A percentile compares a stretch with the other conserved stretches of the same genome.
Evolutionary conservation across 1,140 invertebrate species (phyloP).

Genomic region (Bursaphelenchus mucronatus): DNA sequence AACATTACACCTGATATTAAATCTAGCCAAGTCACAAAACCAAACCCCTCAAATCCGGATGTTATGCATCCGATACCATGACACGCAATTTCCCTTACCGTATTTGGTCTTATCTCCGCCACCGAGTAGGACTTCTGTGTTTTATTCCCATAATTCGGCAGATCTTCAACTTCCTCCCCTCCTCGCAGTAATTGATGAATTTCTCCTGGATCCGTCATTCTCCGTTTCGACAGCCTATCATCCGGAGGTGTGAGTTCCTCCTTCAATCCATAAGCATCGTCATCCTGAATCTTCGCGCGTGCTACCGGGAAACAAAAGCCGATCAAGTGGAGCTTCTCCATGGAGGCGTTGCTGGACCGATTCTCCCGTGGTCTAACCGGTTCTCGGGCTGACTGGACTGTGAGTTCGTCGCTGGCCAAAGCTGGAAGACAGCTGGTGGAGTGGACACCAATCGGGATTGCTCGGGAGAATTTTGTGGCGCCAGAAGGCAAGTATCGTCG

Average conservation of each 20-base stretch:
- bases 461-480: constrained; percentile 14
- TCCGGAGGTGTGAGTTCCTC: background rate
- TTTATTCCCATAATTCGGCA: no score
- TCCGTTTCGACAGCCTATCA: no score
- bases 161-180: no score
- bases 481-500: constrained; percentile 22
- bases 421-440: background rate
- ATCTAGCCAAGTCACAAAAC: no score
- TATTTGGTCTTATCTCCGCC: no score
- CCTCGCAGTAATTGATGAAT: no score
- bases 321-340: background rate
- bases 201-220: no score
- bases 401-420: background rate
- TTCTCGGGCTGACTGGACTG: background rate
- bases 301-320: constrained; percentile 9
- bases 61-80: no score
- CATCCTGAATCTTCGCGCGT: background rate
- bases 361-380: background rate
- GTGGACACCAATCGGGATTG: background rate
- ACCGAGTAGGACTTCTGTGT: no score
- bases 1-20: no score
- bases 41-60: no score
- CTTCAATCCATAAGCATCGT: background rate
- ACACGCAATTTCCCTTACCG: no score
- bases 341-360: background rate